Conservation (phyloP, 1,140 invertebrate species). For the Lycorma delicatula region DNA sequence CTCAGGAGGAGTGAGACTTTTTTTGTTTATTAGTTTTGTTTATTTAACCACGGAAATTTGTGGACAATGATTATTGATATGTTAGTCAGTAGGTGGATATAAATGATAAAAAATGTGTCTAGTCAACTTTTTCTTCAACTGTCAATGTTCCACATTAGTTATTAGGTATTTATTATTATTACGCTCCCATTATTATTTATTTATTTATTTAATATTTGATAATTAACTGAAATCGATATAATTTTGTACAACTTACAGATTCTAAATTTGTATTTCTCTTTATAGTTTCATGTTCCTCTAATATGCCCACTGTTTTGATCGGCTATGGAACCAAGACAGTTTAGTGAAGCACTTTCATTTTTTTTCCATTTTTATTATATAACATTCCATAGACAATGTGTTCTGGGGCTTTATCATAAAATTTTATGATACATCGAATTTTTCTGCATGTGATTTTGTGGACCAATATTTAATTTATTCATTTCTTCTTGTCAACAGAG, state of each 20-base stretch:
- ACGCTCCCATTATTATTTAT: constrained; percentile 9
- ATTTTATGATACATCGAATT: constrained; percentile 22
- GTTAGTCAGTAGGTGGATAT: no score
- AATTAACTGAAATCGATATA: constrained; percentile 13
- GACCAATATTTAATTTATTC: constrained; percentile 27
- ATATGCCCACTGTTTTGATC: constrained; percentile 2
- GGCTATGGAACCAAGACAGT: background rate
- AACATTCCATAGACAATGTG: constrained; percentile 21
- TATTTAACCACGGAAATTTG: no score
- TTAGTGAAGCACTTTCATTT: constrained; percentile 13
- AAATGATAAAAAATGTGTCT: no score
- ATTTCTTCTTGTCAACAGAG: constrained; percentile 4
- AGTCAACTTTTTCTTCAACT: constrained; percentile 12
- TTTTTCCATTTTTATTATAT: no score
- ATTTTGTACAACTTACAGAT: constrained; percentile 16
- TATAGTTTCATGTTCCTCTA: constrained; percentile 4
- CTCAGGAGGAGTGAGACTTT: no score
- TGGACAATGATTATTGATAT: no score
- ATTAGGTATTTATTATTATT: background rate
- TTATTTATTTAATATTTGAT: constrained; percentile 17
- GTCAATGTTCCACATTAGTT: background rate
- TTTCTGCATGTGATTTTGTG: constrained; percentile 26
- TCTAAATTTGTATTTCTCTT: constrained; percentile 11
- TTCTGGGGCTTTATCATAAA: constrained; percentile 9
- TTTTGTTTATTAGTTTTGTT: no score